These are phyloP conservation scores for Strigamia crassipes DNA, from an alignment of 2,888 invertebrate genomes.

Conservation along the genomic window DNA sequence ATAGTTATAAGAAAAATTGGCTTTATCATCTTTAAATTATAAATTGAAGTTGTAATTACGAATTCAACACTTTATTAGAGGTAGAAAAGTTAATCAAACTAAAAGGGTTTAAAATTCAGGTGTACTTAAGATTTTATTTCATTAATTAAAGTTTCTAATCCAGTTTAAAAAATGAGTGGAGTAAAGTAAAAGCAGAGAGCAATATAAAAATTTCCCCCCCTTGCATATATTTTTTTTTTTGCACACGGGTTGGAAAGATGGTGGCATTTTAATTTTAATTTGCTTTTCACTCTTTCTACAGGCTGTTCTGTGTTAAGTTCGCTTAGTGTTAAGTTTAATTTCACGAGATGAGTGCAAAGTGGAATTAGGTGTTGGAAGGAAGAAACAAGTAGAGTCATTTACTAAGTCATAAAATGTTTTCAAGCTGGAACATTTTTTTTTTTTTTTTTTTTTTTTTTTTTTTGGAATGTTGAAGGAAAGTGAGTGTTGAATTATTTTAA, in stretches of 20 bases:
- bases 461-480: not conserved
- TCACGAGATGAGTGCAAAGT: constrained; percentile 19
- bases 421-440: not conserved
- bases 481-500: constrained; percentile 7
- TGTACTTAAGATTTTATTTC: not conserved
- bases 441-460: no score
- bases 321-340: constrained; percentile 3
- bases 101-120: constrained; percentile 14
- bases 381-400: constrained; percentile 35
- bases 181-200: not conserved
- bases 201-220: not conserved
- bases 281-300: constrained; percentile 17
- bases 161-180: not conserved
- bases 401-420: constrained; percentile 33
- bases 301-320: constrained; percentile 17
- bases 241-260: not conserved
- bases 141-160: not conserved
- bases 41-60: not conserved
- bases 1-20: no score
- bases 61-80: not conserved
- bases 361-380: constrained; percentile 25
- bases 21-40: not conserved
- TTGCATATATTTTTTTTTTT: not conserved
- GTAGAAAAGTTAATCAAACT: not conserved
- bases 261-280: constrained; percentile 19